A percentile compares a stretch with the other conserved stretches of the same genome.
phyloP scores from a whole-genome alignment of 2,113 vertebrate genomes.

The Empidonax alnorum region DNA sequence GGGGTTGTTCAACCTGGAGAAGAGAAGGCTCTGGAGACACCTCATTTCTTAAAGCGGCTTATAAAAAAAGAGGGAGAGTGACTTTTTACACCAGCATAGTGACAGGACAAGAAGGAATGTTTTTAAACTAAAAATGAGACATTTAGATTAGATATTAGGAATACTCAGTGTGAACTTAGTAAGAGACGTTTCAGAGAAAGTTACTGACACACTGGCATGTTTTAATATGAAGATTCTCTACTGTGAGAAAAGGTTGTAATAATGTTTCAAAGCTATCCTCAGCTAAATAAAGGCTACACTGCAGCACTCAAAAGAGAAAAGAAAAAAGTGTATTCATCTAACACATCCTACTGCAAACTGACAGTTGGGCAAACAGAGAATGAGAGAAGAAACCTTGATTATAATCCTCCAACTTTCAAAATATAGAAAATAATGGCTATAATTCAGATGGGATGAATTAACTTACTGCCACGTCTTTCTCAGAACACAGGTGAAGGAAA shows the following conservation, averaged over 20 bases:
- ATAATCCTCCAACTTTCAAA: not conserved
- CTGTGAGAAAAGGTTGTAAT: not conserved
- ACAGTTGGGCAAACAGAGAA: not conserved
- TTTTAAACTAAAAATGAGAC: too few relatives aligned
- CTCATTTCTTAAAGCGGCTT: too few relatives aligned
- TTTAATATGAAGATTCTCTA: not conserved
- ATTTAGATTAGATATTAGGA: too few relatives aligned
- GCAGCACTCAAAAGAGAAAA: not conserved
- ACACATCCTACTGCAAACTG: accelerated
- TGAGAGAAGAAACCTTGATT: not conserved
- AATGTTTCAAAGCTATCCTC: not conserved
- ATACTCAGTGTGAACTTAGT: not conserved
- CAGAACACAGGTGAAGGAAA: not conserved
- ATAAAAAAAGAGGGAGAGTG: too few relatives aligned
- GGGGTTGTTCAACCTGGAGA: not conserved
- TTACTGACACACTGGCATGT: not conserved
- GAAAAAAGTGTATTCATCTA: not conserved
- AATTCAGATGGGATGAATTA: not conserved
- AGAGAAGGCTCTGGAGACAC: too few relatives aligned
- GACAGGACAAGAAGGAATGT: too few relatives aligned
- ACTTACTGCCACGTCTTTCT: not conserved
- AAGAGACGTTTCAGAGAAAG: not conserved
- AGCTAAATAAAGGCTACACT: not conserved
- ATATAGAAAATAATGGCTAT: not conserved
- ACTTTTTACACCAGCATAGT: too few relatives aligned